Conservation (phyloP, 2,797 vertebrate genomes). For the Sparidentex hasta region DNA sequence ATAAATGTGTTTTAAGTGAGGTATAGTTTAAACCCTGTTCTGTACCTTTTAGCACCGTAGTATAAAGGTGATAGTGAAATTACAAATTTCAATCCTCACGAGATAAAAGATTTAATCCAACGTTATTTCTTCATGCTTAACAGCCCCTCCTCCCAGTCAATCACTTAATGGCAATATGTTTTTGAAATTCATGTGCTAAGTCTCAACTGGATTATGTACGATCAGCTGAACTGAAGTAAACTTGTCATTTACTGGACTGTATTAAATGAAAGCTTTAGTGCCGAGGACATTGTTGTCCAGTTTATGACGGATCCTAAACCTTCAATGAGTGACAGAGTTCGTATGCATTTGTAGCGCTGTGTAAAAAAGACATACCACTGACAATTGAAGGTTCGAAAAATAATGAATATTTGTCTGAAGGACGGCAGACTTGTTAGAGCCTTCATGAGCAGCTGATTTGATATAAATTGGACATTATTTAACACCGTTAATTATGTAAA, state of each 20-base stretch:
- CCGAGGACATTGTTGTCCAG: constrained; percentile 20
- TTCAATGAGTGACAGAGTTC: not conserved
- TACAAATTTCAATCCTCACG: constrained; percentile 26
- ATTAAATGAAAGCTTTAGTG: constrained; percentile 56
- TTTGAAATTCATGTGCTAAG: constrained; percentile 58
- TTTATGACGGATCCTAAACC: constrained; percentile 14
- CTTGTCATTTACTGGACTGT: constrained; percentile 50
- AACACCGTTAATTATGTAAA: not conserved
- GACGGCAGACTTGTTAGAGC: not conserved
- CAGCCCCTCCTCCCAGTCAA: constrained; percentile 60
- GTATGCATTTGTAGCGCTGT: not conserved
- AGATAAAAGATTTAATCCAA: constrained; percentile 63
- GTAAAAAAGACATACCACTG: not conserved
- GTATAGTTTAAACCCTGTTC: not conserved
- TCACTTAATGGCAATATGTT: constrained; percentile 75
- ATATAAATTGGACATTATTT: not conserved
- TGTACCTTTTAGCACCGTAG: constrained; percentile 7
- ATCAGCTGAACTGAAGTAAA: constrained; percentile 45
- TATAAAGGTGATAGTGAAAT: constrained; percentile 43
- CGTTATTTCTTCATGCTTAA: constrained; percentile 45
- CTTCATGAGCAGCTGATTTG: not conserved
- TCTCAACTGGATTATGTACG: constrained; percentile 61
- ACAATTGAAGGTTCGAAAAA: not conserved
- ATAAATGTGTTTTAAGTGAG: not conserved
- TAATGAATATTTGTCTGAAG: not conserved